Evolutionary conservation across 2,113 vertebrate species (phyloP), one percentile per base, ranked within the genome.

Genomic region (Dicentrarchus labrax): DNA sequence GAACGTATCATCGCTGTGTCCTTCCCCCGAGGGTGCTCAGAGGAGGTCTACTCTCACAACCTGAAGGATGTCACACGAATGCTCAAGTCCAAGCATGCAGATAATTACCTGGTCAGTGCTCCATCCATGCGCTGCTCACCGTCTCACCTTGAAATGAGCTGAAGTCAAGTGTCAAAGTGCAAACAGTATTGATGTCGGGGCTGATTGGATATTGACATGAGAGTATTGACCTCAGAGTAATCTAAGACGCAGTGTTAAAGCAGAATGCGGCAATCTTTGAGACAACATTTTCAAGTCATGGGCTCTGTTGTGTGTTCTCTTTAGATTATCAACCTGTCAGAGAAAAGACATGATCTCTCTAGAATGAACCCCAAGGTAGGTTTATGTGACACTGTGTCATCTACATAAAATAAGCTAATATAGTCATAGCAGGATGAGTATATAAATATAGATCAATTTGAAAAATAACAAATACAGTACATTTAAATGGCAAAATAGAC

Each of bases 41-140:
- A 99, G 91, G 97, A 99, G 90, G 96, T 96, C 7, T 99, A 99
- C 83, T 88, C 96, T 16, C 96, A 95, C 88, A 96, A 95, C 87
- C 95, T 99, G 12, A 97, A 97, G 83, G 97, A 98, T 83, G 98
- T 99, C 84, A 98, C 97, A 0, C 95, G 94, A 60, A 99, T 99
- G 98, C 97, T 99, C 43, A 97, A 96, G 93, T 99, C 97, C 91
- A 99, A 99, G 90, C 98, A 99, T 11, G 97, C 97, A 0, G 97
- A 98, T 89, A 99, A 97, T 94, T 99, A 99, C 92, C 91, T 99
- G 97, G 98, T 99, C 95, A 87, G 96, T 78, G 75, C 8, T 3
- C 0, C 5, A 12, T 30, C 17, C 24, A 2, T 48, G 45, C 48
- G 65, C 61, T 21, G 39, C 73, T 61, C 39, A 6, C 30, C 0